Evolutionary conservation across 53 echinoderm and acorn worm species (phyloP), one percentile per base, ranked within the genome.

Genomic region (Crossaster papposus): DNA sequence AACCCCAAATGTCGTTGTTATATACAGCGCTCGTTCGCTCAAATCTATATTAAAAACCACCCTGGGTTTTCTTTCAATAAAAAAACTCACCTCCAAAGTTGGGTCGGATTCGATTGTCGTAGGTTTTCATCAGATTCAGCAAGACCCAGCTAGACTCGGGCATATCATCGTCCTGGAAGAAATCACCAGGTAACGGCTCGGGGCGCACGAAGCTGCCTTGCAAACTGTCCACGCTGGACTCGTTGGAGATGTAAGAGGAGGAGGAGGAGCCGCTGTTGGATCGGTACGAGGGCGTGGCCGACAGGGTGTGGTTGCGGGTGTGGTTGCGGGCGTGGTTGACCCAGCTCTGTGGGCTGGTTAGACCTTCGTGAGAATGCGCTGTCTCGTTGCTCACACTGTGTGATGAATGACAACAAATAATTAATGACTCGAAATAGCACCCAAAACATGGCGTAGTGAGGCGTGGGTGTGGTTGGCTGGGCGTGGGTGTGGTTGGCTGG

Each of bases 31-130:
- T 44, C 44, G 9, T 44, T 44, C 44, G 5, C 44, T 44, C 44
- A 44, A 44, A 44, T 9, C 44, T 44, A 44, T 44, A 7, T 44
- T n/a, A n/a, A n/a, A 44, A 44, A 44, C 44, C 44, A 44, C 44
- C 44, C 44, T 44, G 44, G 44, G 9, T 44, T 44, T 50, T 10
- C 24, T 9, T 15, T 12, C 3, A 18, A 3, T 1, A 4, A 23
- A n/a, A 14, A 78, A 78, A 55, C 80, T 58, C 36, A 80, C 80
- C 80, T 13, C 80, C 80, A 55, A 80, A 54, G 51, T 80, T 80
- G 80, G 80, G 80, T 17, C 80, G 13, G 55, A 80, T 55, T 33
- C 80, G 54, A 2, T 80, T 80, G 32, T 80, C 80, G 58, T 80
- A 80, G 12, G 58, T 80, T 2, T 18, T 29, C 54, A 80, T 28